Conservation (phyloP, 1,140 invertebrate genomes). For the Coptotermes formosanus region DNA sequence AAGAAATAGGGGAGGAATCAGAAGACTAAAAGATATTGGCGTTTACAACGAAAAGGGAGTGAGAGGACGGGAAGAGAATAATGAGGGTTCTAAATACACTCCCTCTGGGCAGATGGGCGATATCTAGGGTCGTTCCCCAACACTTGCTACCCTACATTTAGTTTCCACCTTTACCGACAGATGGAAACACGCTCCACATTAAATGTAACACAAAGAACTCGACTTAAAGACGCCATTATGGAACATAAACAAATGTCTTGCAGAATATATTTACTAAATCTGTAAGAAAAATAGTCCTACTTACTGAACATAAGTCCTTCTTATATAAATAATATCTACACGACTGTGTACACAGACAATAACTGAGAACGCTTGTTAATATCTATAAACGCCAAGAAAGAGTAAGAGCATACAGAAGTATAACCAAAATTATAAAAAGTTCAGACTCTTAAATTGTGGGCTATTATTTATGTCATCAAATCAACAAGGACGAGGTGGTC, state of each 20-base stretch:
- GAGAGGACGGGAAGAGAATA: background rate
- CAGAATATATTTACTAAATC: too few relatives aligned
- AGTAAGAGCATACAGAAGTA: too few relatives aligned
- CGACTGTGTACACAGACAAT: too few relatives aligned
- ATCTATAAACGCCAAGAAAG: too few relatives aligned
- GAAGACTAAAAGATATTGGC: constrained; percentile 6
- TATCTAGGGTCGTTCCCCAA: background rate
- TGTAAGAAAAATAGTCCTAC: too few relatives aligned
- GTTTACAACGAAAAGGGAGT: background rate
- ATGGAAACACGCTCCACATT: background rate
- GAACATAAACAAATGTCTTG: background rate
- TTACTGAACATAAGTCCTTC: too few relatives aligned
- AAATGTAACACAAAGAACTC: background rate
- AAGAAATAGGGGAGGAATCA: background rate
- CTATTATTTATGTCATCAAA: too few relatives aligned
- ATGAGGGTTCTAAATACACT: constrained; percentile 19
- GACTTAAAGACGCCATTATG: background rate
- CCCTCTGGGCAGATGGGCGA: constrained; percentile 5
- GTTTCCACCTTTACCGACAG: background rate
- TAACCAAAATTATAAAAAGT: too few relatives aligned
- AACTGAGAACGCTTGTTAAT: too few relatives aligned
- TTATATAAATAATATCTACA: too few relatives aligned
- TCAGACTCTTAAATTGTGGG: too few relatives aligned
- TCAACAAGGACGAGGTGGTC: too few relatives aligned
- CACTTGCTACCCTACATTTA: background rate